Conservation (phyloP, 2,888 invertebrate genomes). For the Zele albiditarsus region DNA sequence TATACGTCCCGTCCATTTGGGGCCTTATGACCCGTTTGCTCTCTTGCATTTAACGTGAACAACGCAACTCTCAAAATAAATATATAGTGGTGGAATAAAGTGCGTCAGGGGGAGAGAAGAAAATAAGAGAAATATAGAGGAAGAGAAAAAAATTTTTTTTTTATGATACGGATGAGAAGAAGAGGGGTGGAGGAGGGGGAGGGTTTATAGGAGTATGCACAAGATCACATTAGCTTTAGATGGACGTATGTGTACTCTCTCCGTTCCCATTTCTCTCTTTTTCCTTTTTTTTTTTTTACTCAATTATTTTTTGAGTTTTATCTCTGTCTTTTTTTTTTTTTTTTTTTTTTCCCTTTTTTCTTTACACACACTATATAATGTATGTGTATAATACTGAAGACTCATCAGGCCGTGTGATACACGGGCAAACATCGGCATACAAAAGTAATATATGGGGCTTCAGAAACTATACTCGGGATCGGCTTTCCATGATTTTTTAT, state of each 20-base stretch:
- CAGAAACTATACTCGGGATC: constrained; percentile 30
- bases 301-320: not conserved
- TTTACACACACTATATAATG: too few species aligned
- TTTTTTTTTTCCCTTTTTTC: too few species aligned
- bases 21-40: constrained; percentile 23
- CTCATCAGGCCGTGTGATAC: constrained; percentile 62
- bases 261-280: constrained; percentile 7
- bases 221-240: constrained; percentile 4
- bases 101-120: constrained; percentile 6
- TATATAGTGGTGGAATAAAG: constrained; percentile 20
- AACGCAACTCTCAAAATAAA: constrained; percentile 21
- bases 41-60: constrained; percentile 9
- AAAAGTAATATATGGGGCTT: constrained; percentile 21
- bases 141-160: constrained; percentile 31
- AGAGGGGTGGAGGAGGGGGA: constrained; percentile 11
- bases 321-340: constrained; percentile 30
- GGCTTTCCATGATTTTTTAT: constrained; percentile 26
- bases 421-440: constrained; percentile 52
- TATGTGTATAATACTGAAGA: constrained; percentile 51
- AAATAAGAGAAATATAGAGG: constrained; percentile 18
- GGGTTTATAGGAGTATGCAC: not conserved
- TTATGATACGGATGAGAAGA: constrained; percentile 26
- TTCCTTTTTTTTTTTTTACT: not conserved
- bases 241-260: not conserved
- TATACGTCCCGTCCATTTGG: constrained; percentile 32